phyloP scores from a whole-genome alignment of 2,113 vertebrate species.

The Chlamydotis undulata region DNA sequence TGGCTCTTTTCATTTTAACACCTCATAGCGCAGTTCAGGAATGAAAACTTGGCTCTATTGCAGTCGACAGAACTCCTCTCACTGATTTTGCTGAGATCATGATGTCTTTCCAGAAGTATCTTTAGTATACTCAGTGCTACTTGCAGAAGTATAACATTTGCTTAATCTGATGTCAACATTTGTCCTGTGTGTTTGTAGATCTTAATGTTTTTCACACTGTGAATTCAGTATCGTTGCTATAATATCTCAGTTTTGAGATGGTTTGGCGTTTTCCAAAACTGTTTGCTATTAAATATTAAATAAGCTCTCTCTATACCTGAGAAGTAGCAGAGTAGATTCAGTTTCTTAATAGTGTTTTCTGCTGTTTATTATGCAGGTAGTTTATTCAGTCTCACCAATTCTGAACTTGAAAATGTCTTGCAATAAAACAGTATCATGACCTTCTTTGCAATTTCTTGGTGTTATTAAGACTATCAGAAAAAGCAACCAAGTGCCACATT shows the following conservation, averaged over 20 bases:
- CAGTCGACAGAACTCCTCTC: background rate
- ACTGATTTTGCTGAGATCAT: background rate
- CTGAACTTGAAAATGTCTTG: background rate
- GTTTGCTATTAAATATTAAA: conserved; percentile 1
- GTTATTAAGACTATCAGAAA: background rate
- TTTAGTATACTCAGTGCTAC: background rate
- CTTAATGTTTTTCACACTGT: background rate
- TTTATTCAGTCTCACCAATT: background rate
- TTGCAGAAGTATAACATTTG: background rate
- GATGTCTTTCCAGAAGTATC: background rate
- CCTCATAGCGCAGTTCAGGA: background rate
- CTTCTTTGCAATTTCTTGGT: background rate
- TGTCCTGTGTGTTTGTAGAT: background rate
- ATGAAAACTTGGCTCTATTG: background rate
- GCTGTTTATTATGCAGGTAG: background rate
- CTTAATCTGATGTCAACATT: background rate
- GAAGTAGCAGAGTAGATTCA: background rate
- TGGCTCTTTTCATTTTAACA: conserved; percentile 18
- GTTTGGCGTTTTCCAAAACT: background rate
- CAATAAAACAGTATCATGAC: background rate
- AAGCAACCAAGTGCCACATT: background rate
- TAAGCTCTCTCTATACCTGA: background rate
- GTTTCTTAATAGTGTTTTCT: background rate
- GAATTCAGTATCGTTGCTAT: background rate
- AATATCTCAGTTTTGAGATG: background rate